Conservation (phyloP, 2,797 vertebrate species). For the Anisognathus igniventris region DNA sequence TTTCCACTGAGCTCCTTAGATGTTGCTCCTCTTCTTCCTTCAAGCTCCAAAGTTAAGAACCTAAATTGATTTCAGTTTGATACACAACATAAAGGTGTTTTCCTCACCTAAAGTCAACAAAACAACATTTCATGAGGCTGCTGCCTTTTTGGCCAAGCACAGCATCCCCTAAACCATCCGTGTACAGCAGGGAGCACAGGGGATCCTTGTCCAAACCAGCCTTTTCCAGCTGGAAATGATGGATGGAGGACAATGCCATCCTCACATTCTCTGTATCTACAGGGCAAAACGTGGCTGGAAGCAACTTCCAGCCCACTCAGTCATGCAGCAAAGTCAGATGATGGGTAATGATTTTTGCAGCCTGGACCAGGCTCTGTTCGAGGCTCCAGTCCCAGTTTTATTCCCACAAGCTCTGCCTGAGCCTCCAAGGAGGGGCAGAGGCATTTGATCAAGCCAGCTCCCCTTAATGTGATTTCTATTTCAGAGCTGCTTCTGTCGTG, state of each 20-base stretch:
- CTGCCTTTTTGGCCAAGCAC: not conserved
- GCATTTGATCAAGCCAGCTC: not conserved
- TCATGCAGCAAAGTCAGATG: constrained; percentile 25
- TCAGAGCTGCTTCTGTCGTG: not conserved
- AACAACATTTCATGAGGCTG: not conserved
- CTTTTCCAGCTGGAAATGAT: not conserved
- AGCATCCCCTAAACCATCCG: not conserved
- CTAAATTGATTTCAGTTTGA: not conserved
- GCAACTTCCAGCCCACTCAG: constrained; percentile 29
- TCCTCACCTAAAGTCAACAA: not conserved
- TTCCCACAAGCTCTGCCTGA: constrained; percentile 22
- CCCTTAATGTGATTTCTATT: not conserved
- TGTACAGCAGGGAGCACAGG: rapidly evolving
- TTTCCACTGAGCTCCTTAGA: not conserved
- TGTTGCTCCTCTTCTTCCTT: not conserved
- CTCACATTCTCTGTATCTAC: not conserved
- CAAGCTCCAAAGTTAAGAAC: not conserved
- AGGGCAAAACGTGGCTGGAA: not conserved
- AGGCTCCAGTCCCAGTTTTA: not conserved
- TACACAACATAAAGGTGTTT: not conserved
- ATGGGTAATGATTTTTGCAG: constrained; percentile 50
- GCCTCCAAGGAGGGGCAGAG: not conserved
- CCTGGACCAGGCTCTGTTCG: not conserved
- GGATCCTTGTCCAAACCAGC: not conserved
- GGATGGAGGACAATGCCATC: not conserved